Percentiles rank a stretch among this genome's conserved stretches.
Evolutionary conservation across 2,888 invertebrate genomes (phyloP).

Genomic region (Arrhopalites spinosus): DNA sequence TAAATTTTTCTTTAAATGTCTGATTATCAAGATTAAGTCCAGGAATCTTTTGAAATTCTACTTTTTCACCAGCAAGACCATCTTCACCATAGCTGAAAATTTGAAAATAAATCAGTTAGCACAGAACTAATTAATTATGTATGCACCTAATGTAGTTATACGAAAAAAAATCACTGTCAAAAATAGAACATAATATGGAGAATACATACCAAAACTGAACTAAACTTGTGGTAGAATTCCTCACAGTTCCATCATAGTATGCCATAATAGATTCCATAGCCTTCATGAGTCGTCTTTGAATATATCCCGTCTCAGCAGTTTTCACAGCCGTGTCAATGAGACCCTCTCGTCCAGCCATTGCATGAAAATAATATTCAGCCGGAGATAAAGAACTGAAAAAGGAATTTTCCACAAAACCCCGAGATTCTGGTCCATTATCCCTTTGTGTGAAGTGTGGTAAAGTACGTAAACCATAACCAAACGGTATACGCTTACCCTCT

Average conservation of each 20-base stretch:
- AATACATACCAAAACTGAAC: constrained; percentile 76
- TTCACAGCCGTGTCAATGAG: constrained; percentile 99
- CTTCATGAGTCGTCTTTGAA: constrained; percentile 97
- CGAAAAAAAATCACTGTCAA: neutral
- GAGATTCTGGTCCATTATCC: constrained; percentile 99
- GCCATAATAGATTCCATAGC: constrained; percentile 99
- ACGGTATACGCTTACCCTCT: constrained; percentile 99
- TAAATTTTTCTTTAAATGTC: constrained; percentile 93
- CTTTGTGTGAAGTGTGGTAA: constrained; percentile 99
- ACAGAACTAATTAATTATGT: neutral
- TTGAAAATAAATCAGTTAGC: neutral
- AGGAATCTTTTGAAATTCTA: constrained; percentile 93
- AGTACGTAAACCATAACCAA: constrained; percentile 97
- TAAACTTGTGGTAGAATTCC: constrained; percentile 92
- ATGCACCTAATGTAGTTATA: too few relatives aligned
- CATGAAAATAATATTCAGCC: constrained; percentile 99
- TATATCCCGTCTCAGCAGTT: constrained; percentile 99
- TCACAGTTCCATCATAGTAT: constrained; percentile 92
- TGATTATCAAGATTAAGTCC: constrained; percentile 88
- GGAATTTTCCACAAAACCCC: constrained; percentile 99
- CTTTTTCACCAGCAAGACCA: constrained; percentile 93
- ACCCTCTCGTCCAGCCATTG: constrained; percentile 99
- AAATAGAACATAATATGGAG: neutral
- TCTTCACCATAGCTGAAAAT: constrained; percentile 84
- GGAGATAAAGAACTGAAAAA: constrained; percentile 99